Evolutionary conservation across 2,797 vertebrate genomes (phyloP).

Genomic region (Muscicapa comitata): DNA sequence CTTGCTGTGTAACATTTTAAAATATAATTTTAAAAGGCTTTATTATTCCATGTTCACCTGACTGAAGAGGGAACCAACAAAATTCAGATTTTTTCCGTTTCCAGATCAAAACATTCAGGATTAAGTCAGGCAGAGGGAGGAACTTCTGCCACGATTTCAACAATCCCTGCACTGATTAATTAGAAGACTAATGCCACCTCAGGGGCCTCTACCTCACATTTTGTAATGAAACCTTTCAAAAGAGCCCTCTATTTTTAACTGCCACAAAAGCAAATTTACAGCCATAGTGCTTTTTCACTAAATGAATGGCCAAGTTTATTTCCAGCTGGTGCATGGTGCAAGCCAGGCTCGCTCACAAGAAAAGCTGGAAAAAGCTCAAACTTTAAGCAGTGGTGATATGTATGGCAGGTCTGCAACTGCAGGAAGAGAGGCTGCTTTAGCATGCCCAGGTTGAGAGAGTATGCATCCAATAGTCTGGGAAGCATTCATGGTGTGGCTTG

Average conservation of each 20-base stretch:
- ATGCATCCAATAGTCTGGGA: neutral
- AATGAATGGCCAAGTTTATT: neutral
- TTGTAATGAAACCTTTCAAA: neutral
- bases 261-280: neutral
- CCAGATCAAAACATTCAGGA: neutral
- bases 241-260: neutral
- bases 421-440: neutral
- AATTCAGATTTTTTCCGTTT: neutral
- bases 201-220: neutral
- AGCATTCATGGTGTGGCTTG: neutral
- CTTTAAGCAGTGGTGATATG: neutral
- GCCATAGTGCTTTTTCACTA: neutral
- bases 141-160: neutral
- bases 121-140: neutral
- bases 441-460: rapidly evolving
- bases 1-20: neutral
- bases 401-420: neutral
- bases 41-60: neutral
- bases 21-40: neutral
- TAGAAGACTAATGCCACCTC: neutral
- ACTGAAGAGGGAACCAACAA: neutral
- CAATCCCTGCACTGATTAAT: neutral
- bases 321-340: neutral
- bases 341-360: neutral
- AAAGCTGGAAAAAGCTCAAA: neutral